Conservation (phyloP, 2,113 vertebrate genomes). For the Vidua macroura region DNA sequence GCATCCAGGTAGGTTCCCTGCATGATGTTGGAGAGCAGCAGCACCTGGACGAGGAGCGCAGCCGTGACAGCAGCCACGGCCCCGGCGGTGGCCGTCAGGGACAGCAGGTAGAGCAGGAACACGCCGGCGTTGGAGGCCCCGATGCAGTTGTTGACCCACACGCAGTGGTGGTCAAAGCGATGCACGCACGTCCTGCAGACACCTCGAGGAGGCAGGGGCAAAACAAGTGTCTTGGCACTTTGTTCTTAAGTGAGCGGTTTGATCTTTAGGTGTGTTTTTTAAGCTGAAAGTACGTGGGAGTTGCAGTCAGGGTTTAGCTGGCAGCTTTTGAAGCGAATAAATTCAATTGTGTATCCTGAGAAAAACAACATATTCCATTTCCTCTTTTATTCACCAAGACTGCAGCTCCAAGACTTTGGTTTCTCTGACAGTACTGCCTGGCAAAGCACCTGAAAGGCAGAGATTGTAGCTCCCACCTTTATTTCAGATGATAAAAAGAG, state of each 20-base stretch:
- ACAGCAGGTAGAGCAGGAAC: constrained; percentile 88
- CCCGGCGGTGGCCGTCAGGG: constrained; percentile 72
- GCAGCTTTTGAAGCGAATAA: not conserved
- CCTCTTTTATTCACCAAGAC: not conserved
- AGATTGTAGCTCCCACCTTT: not conserved
- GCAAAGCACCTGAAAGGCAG: not conserved
- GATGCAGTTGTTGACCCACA: constrained; percentile 97
- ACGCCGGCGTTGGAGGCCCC: constrained; percentile 83
- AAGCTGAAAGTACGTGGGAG: not conserved
- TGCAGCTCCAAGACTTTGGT: not conserved
- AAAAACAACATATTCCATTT: not conserved
- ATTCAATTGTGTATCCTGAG: not conserved
- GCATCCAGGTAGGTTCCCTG: constrained; percentile 78
- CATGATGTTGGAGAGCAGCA: constrained; percentile 73
- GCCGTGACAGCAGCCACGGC: constrained; percentile 70
- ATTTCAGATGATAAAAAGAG: not conserved
- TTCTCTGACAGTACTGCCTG: not conserved
- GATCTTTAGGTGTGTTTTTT: not conserved
- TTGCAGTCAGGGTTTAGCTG: not conserved
- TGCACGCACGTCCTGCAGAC: constrained; percentile 86
- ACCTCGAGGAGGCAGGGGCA: constrained; percentile 62
- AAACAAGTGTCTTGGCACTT: rapidly evolving
- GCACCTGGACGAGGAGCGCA: constrained; percentile 76
- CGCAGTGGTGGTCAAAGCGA: constrained; percentile 95
- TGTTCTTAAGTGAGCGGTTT: rapidly evolving